These are phyloP conservation scores for Tyrannus savana DNA, from an alignment of 2,113 vertebrate genomes.

Conservation along the genomic window DNA sequence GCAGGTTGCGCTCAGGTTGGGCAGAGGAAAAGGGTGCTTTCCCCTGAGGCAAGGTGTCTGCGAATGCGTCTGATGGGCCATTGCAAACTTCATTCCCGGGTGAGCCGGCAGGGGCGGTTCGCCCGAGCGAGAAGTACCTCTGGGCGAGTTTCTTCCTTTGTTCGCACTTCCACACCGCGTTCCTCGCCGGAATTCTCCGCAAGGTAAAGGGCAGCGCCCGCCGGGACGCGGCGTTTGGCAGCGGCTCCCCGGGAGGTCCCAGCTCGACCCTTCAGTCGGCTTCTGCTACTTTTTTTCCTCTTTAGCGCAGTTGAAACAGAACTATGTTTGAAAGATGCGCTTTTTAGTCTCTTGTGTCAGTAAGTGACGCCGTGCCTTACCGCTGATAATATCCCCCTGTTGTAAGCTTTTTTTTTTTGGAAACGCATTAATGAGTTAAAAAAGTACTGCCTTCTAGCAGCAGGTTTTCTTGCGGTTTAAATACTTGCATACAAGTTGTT, in stretches of 20 bases:
- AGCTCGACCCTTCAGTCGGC: neutral
- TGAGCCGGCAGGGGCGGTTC: neutral
- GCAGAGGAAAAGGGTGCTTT: neutral
- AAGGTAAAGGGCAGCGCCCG: neutral
- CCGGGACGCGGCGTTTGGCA: neutral
- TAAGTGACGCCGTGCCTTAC: neutral
- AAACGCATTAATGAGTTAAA: neutral
- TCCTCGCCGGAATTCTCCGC: neutral
- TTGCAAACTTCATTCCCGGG: neutral
- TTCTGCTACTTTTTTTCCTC: neutral
- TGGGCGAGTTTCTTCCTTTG: slow-evolving; percentile 40
- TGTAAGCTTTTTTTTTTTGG: neutral
- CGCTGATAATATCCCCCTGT: accelerated
- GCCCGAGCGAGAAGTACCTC: neutral
- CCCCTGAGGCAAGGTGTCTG: neutral
- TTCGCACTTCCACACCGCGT: neutral
- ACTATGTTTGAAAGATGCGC: neutral
- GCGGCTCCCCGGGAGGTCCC: neutral
- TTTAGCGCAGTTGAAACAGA: neutral
- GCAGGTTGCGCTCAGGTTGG: neutral
- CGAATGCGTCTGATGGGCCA: neutral
- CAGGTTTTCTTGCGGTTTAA: neutral
- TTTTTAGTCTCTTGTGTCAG: neutral
- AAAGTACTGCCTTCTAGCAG: neutral
- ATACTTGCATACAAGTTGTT: neutral